Conservation (phyloP, 2,797 vertebrate genomes). For the Alauda arvensis region DNA sequence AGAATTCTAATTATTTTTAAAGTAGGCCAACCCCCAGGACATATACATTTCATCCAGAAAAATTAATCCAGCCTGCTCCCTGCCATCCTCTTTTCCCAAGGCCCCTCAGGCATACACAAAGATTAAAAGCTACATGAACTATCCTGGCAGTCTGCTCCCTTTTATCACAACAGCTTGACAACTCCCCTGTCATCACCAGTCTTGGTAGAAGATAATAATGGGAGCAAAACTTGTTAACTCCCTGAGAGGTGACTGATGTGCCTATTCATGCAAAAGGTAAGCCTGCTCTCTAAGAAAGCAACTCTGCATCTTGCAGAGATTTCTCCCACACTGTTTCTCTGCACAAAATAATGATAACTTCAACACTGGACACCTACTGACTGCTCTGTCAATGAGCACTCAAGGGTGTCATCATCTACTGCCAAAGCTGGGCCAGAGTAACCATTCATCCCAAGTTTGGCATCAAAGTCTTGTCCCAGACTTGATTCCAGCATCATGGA, state of each 20-base stretch:
- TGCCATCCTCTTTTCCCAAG: constrained; percentile 47
- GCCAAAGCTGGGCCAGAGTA: background rate
- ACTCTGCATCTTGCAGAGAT: background rate
- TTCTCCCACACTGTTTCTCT: background rate
- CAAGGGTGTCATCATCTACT: background rate
- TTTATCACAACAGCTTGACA: constrained; percentile 60
- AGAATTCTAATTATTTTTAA: constrained; percentile 58
- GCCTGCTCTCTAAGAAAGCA: background rate
- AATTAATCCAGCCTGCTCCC: constrained; percentile 56
- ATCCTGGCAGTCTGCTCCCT: constrained; percentile 48
- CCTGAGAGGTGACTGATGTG: background rate
- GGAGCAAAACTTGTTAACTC: constrained; percentile 33
- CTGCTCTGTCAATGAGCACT: background rate
- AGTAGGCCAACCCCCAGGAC: constrained; percentile 59
- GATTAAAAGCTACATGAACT: constrained; percentile 57
- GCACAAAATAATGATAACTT: background rate
- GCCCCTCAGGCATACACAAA: constrained; percentile 55
- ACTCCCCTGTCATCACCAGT: constrained; percentile 44
- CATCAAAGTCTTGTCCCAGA: background rate
- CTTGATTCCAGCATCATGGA: background rate
- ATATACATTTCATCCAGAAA: constrained; percentile 57
- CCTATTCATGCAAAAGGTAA: constrained; percentile 5
- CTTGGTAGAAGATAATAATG: constrained; percentile 4
- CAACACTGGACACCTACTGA: background rate
- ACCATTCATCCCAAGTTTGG: background rate